Percentiles rank a stretch among this genome's conserved stretches.
Evolutionary conservation across 2,888 invertebrate genomes (phyloP).

Genomic region (Coremacera marginata): DNA sequence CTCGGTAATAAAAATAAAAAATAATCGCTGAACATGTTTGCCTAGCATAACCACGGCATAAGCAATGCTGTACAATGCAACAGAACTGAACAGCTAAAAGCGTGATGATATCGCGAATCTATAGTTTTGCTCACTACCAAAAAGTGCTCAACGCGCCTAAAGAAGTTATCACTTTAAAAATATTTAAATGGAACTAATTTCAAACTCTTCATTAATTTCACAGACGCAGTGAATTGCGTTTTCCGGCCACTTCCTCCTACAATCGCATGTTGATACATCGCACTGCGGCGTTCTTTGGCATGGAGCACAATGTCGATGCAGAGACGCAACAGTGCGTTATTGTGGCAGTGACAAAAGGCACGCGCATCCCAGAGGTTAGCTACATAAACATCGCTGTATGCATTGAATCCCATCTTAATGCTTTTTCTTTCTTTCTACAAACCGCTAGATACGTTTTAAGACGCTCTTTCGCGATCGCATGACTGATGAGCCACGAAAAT

Average conservation of each 20-base stretch:
- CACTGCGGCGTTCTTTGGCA: constrained; percentile 92
- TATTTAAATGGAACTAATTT: background rate
- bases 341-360: constrained; percentile 80
- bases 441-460: constrained; percentile 74
- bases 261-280: constrained; percentile 96
- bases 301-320: constrained; percentile 93
- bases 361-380: constrained; percentile 68
- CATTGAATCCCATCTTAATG: background rate
- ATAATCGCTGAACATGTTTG: too few relatives aligned
- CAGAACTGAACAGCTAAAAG: too few relatives aligned
- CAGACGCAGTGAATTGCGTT: constrained; percentile 83
- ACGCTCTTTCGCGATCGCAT: constrained; percentile 78
- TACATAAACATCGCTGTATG: background rate
- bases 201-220: constrained; percentile 42
- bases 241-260: constrained; percentile 95
- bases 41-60: too few relatives aligned
- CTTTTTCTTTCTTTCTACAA: background rate
- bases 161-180: too few relatives aligned
- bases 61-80: too few relatives aligned
- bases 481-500: constrained; percentile 77
- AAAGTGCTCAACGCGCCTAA: too few relatives aligned
- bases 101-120: too few relatives aligned
- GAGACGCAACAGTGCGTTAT: constrained; percentile 83
- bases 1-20: too few relatives aligned
- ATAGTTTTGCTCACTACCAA: too few relatives aligned